These are phyloP conservation scores for Meghimatium bilineatum DNA, from an alignment of 2,888 invertebrate species.

Conservation along the genomic window DNA sequence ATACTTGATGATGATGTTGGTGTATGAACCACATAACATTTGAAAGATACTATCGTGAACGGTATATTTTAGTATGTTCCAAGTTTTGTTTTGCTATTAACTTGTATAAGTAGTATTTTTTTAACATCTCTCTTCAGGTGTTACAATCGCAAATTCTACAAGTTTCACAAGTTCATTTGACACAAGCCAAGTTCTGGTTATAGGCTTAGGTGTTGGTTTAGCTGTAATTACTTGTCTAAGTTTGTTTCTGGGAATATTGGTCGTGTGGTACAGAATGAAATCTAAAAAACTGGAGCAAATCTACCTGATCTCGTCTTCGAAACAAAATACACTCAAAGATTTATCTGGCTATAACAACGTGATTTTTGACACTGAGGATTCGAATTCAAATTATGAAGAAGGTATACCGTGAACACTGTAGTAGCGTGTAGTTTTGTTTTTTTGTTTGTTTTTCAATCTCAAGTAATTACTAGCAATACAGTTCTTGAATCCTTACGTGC, in stretches of 20 bases:
- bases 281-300: background rate
- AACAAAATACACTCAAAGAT: background rate
- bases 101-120: too few relatives aligned
- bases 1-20: too few relatives aligned
- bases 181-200: background rate
- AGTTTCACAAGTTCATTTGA: background rate
- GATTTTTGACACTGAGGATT: background rate
- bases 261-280: background rate
- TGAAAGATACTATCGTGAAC: too few relatives aligned
- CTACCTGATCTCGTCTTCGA: background rate
- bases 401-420: background rate
- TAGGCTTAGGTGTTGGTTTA: background rate
- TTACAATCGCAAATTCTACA: background rate
- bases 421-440: too few relatives aligned
- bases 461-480: too few relatives aligned
- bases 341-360: background rate
- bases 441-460: too few relatives aligned
- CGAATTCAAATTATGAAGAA: background rate
- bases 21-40: too few relatives aligned
- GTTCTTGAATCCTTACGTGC: too few relatives aligned
- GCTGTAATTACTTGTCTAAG: background rate
- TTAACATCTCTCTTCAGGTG: background rate
- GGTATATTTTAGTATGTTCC: too few relatives aligned
- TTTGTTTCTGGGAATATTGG: background rate
- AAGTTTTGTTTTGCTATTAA: too few relatives aligned